Base-by-base conservation (phyloP, 2,113 vertebrate species). In the Hymenochirus boettgeri region DNA sequence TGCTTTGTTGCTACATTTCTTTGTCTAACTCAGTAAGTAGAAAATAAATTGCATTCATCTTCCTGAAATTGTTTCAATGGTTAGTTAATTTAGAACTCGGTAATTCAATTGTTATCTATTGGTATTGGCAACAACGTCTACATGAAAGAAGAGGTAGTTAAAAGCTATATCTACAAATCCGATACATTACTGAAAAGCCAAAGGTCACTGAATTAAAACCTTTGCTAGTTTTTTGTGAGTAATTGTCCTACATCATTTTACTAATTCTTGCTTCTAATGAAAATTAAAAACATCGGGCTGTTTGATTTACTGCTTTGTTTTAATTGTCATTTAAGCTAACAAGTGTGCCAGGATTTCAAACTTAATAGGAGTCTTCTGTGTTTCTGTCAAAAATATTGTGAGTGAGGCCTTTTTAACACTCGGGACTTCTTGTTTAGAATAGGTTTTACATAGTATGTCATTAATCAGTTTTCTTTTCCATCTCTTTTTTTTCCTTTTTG, bases 221-320 rank as follows among this genome's bases (percentile, higher is more conserved):
- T 33, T 65, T 39, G 35, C 53, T 53, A 24, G 17, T 58, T 70
- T 31, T 71, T 52, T 54, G 56, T 69, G 65, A 69, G 48, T 73
- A 62, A 65, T 73, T 73, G 66, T 73, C 58, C 61, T 64, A 71
- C 62, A 65, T 65, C 55, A 65, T 70, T 56, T 69, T 57, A 52
- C 61, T 60, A 70, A 70, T 61, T 65, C 54, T 66, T 69, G 65
- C 62, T 70, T 52, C 53, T 66, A 58, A 65, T 52, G 53, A 65
- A 66, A 70, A 51, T 72, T 52, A 65, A 62, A 71, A 61, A 54
- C 47, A 37, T 59, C 65, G 45, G 52, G 65, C 65, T 70, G 33
- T 55, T 61, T 70, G 59, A 63, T 56, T 71, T 57, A 63, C 61
- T 58, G 69, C 61, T 71, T 71, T 71, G 69, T 58, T 71, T 63